These are phyloP conservation scores for Callipepla squamata DNA, from an alignment of 2,113 vertebrate genomes.

Conservation along the genomic window DNA sequence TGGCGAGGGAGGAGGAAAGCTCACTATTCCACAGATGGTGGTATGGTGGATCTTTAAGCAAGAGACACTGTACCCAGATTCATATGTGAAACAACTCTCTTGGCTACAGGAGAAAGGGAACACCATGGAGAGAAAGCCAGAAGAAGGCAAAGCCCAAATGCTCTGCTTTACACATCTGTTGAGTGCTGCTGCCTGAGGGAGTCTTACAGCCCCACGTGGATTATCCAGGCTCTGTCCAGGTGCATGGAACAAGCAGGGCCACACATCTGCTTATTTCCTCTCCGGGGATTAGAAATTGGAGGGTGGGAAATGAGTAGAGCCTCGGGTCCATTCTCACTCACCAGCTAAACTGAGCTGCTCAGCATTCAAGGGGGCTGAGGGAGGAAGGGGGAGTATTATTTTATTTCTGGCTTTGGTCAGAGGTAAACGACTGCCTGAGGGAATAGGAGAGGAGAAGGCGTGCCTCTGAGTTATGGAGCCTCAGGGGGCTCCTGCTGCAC, in stretches of 20 bases:
- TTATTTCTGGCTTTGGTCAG: slow-evolving; percentile 40
- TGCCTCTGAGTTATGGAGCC: slow-evolving; percentile 30
- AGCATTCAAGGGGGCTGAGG: background rate
- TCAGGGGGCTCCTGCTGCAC: slow-evolving; percentile 3
- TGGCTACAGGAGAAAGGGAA: background rate
- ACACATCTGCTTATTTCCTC: slow-evolving; percentile 61
- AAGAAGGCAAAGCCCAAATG: background rate
- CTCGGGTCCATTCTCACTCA: background rate
- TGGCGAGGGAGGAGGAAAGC: background rate
- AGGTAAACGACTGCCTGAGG: slow-evolving; percentile 12
- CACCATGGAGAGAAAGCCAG: fast-evolving
- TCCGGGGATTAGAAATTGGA: slow-evolving; percentile 29
- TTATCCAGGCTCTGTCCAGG: slow-evolving; percentile 49
- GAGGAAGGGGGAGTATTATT: slow-evolving; percentile 39
- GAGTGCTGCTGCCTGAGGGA: background rate
- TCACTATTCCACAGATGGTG: background rate
- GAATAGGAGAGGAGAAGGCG: slow-evolving; percentile 36
- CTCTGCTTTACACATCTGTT: slow-evolving; percentile 26
- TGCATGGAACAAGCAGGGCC: slow-evolving; percentile 47
- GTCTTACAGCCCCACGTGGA: background rate
- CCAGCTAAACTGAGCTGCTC: slow-evolving; percentile 28
- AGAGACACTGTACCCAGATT: background rate
- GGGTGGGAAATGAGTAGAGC: slow-evolving; percentile 44
- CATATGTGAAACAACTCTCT: background rate
- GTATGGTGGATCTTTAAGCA: background rate